These are phyloP conservation scores for Chondrosia reniformis DNA, from an alignment of 37 sponge, comb jelly and placozoan genomes.

Conservation along the genomic window DNA sequence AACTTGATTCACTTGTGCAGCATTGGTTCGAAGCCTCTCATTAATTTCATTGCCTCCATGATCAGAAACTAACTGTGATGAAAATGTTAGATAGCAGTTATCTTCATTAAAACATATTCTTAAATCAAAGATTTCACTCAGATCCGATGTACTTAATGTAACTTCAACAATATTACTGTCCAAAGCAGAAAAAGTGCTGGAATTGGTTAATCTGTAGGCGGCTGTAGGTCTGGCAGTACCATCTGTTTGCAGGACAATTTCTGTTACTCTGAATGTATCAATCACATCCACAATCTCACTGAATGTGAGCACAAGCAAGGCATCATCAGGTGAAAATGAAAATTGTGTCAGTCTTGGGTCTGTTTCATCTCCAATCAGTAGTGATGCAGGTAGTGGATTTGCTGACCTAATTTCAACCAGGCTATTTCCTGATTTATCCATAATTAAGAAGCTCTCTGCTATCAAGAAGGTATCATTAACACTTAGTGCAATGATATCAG, in stretches of 20 bases:
- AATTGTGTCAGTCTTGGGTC: slow-evolving; percentile 45
- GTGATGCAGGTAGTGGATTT: slow-evolving; percentile 25
- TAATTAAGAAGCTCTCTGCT: slow-evolving; percentile 27
- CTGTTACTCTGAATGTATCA: slow-evolving; percentile 14
- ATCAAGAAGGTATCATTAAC: slow-evolving; percentile 55
- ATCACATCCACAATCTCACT: slow-evolving; percentile 43
- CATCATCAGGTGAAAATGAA: slow-evolving; percentile 49
- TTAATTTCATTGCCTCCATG: slow-evolving; percentile 64
- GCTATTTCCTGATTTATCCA: slow-evolving; percentile 44
- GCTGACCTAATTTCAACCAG: slow-evolving; percentile 21
- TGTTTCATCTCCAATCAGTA: slow-evolving; percentile 38
- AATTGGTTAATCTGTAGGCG: not conserved
- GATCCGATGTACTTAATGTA: slow-evolving; percentile 20
- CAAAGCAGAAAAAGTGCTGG: slow-evolving; percentile 3
- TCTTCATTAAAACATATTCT: slow-evolving; percentile 53
- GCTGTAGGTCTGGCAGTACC: not conserved
- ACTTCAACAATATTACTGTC: slow-evolving; percentile 40
- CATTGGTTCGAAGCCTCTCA: slow-evolving; percentile 8
- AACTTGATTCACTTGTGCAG: slow-evolving; percentile 36
- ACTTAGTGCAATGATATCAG: slow-evolving; percentile 32
- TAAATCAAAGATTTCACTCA: slow-evolving; percentile 30
- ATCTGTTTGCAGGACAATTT: slow-evolving; percentile 21
- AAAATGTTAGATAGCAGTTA: slow-evolving; percentile 51
- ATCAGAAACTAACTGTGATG: slow-evolving; percentile 46
- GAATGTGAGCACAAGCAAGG: slow-evolving; percentile 71